Evolutionary conservation across 1,140 invertebrate genomes (phyloP).

Genomic region (Pogonus chalceus): DNA sequence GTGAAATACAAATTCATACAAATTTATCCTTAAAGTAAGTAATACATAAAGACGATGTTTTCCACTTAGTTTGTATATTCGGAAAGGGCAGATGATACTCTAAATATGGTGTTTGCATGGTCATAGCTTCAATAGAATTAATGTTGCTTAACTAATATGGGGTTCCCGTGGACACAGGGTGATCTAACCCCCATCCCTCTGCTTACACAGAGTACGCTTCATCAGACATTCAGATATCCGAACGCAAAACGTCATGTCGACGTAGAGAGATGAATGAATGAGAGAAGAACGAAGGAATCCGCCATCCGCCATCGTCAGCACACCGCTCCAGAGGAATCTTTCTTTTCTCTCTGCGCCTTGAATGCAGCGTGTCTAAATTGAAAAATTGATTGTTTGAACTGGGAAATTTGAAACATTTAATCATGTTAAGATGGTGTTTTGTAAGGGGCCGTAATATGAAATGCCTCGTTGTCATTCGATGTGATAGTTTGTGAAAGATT

Average conservation of each 20-base stretch:
- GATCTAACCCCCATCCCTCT: not conserved
- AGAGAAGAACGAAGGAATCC: too few relatives aligned
- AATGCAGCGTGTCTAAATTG: not conserved
- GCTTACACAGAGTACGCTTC: not conserved
- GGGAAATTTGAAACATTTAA: constrained; percentile 1
- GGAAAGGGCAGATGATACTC: not conserved
- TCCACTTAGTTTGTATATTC: not conserved
- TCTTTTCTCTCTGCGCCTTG: too few relatives aligned
- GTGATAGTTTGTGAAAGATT: not conserved
- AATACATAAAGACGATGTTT: not conserved
- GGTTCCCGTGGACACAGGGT: not conserved
- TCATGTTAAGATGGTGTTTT: not conserved
- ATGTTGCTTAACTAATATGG: constrained; percentile 4
- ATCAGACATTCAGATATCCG: not conserved
- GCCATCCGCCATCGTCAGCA: too few relatives aligned
- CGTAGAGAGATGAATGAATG: not conserved
- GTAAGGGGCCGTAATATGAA: not conserved
- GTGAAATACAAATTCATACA: not conserved
- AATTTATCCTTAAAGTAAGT: not conserved
- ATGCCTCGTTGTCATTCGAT: not conserved
- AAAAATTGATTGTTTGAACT: constrained; percentile 6
- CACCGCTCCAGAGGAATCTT: not conserved
- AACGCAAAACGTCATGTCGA: not conserved
- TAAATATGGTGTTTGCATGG: constrained; percentile 6
- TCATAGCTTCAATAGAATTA: constrained; percentile 5